phyloP scores from a whole-genome alignment of 64 coral and sea anemone genomes.

The Actinia tenebrosa region DNA sequence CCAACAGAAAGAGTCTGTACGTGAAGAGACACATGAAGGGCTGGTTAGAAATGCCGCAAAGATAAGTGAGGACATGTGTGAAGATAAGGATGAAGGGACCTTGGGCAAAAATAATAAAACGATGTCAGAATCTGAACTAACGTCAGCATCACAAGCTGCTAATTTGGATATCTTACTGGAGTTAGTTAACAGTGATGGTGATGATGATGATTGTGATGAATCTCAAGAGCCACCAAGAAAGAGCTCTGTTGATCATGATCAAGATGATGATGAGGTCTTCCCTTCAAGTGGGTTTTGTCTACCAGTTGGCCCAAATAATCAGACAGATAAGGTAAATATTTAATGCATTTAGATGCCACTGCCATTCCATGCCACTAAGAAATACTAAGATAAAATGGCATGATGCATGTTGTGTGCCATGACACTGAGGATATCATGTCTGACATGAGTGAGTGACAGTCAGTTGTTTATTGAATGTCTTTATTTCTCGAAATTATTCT shows the following conservation, averaged over 20 bases:
- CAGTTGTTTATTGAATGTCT: no score
- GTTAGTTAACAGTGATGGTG: constrained; percentile 25
- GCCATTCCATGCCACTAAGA: no score
- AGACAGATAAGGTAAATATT: not conserved
- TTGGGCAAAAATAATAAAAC: not conserved
- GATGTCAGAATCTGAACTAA: constrained; percentile 23
- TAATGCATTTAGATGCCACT: not conserved
- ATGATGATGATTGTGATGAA: not conserved
- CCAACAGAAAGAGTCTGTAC: not conserved
- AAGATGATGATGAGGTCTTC: constrained; percentile 40
- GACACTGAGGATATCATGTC: no score
- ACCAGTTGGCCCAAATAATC: constrained; percentile 17
- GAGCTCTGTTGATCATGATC: not conserved
- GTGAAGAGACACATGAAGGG: not conserved
- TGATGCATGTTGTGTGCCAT: no score
- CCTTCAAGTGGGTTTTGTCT: constrained; percentile 74
- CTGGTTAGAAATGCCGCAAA: not conserved
- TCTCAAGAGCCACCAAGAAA: constrained; percentile 20
- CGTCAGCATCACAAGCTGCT: constrained; percentile 64
- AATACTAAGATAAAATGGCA: no score
- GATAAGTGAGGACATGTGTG: not conserved
- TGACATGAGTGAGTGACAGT: no score
- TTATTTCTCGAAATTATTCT: no score
- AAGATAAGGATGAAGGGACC: not conserved
- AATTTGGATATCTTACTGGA: constrained; percentile 76